These are phyloP conservation scores for Parotocinclus haroldoi DNA, from an alignment of 2,797 vertebrate genomes.

Conservation along the genomic window DNA sequence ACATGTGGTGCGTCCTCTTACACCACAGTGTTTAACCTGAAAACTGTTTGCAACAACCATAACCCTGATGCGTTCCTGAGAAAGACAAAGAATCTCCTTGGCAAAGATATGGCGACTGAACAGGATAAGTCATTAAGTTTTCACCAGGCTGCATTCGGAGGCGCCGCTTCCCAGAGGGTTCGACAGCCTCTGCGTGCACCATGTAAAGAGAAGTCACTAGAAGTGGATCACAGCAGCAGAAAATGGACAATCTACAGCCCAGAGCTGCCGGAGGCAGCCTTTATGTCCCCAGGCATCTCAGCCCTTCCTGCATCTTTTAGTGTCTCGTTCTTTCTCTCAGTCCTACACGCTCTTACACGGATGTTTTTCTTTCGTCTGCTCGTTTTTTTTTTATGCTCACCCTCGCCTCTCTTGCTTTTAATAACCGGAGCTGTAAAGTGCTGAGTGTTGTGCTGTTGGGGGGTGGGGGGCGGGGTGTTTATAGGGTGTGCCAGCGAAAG, in stretches of 20 bases:
- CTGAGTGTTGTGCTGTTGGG: conserved; percentile 16
- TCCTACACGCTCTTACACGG: conserved; percentile 23
- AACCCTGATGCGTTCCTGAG: too few species aligned
- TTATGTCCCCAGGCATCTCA: conserved; percentile 36
- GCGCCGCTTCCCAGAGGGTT: conserved; percentile 39
- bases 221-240: conserved; percentile 29
- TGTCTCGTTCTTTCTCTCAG: conserved; percentile 28
- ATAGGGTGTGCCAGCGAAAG: conserved; percentile 46
- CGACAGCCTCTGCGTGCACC: conserved; percentile 43
- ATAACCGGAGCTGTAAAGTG: conserved; percentile 34
- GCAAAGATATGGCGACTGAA: conserved; percentile 57
- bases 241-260: conserved; percentile 34
- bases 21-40: too few species aligned
- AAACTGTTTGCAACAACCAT: too few species aligned
- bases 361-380: conserved; percentile 11
- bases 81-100: conserved; percentile 5
- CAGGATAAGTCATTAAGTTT: conserved; percentile 65
- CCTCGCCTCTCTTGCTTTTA: conserved; percentile 38
- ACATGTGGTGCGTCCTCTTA: too few species aligned
- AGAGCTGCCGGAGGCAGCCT: conserved; percentile 38
- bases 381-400: conserved; percentile 23
- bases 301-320: conserved; percentile 28
- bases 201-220: conserved; percentile 43
- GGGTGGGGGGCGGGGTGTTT: conserved; percentile 30
- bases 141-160: conserved; percentile 52